Evolutionary conservation across 2,113 vertebrate genomes (phyloP).

Genomic region (Eulemur rufifrons): DNA sequence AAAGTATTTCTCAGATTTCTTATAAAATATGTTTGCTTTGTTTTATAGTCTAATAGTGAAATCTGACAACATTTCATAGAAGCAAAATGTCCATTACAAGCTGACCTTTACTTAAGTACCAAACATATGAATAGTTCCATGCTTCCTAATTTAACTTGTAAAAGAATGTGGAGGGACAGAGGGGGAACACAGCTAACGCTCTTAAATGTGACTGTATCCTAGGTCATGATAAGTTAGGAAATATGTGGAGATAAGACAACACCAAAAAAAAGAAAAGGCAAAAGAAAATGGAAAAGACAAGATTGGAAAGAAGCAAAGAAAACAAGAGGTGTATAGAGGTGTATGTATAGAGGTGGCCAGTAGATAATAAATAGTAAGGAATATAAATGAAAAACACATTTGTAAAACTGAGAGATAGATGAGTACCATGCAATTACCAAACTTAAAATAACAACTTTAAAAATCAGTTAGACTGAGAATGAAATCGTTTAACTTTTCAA

Average conservation of each 20-base stretch:
- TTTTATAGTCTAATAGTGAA: neutral
- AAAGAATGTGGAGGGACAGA: neutral
- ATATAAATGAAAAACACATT: neutral
- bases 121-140: slow-evolving; percentile 22
- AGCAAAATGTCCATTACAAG: slow-evolving; percentile 16
- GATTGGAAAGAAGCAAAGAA: slow-evolving; percentile 17
- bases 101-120: neutral
- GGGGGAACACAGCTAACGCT: neutral
- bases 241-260: neutral
- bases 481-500: neutral
- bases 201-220: neutral
- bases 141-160: slow-evolving; percentile 30
- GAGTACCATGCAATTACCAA: neutral
- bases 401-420: neutral
- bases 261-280: neutral
- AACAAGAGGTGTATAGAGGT: neutral
- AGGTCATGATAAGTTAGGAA: slow-evolving; percentile 2
- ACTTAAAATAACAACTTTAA: neutral
- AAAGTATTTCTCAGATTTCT: slow-evolving; percentile 21
- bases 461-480: neutral
- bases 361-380: neutral
- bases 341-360: neutral
- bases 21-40: neutral
- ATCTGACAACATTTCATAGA: neutral
- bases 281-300: neutral